These are phyloP conservation scores for Trichopoda pennipes DNA, from an alignment of 2,888 invertebrate species.

Conservation along the genomic window DNA sequence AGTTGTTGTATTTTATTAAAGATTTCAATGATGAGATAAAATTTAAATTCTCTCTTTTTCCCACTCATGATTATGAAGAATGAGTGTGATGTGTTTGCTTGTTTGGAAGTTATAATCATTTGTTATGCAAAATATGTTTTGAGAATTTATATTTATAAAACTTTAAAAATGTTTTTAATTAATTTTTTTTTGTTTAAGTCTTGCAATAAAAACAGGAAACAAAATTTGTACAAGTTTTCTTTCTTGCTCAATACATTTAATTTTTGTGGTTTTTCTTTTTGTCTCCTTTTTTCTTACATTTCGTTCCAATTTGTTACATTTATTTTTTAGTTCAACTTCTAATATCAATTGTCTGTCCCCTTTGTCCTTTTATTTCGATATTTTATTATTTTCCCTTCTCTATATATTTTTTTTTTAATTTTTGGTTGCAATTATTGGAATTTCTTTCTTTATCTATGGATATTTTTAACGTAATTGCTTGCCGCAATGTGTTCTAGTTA, in stretches of 20 bases:
- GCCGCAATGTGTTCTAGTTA: slow-evolving; percentile 81
- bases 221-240: neutral
- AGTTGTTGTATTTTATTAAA: slow-evolving; percentile 14
- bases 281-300: slow-evolving; percentile 56
- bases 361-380: slow-evolving; percentile 5
- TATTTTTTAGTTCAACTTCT: slow-evolving; percentile 2
- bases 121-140: slow-evolving; percentile 71
- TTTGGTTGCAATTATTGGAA: slow-evolving; percentile 51
- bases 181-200: slow-evolving; percentile 67
- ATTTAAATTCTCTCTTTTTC: slow-evolving; percentile 43
- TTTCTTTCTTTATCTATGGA: slow-evolving; percentile 50
- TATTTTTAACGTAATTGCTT: slow-evolving; percentile 78
- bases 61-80: slow-evolving; percentile 35
- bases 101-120: slow-evolving; percentile 64
- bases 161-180: slow-evolving; percentile 74
- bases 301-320: slow-evolving; percentile 69
- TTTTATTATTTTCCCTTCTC: slow-evolving; percentile 17
- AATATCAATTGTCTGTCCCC: too few relatives aligned
- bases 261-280: slow-evolving; percentile 71
- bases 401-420: neutral
- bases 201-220: neutral
- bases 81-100: slow-evolving; percentile 15
- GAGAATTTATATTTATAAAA: slow-evolving; percentile 68
- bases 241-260: slow-evolving; percentile 61
- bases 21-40: slow-evolving; percentile 43